Base-by-base conservation (phyloP, 2,888 invertebrate species). In the Tenthredo amoena region DNA sequence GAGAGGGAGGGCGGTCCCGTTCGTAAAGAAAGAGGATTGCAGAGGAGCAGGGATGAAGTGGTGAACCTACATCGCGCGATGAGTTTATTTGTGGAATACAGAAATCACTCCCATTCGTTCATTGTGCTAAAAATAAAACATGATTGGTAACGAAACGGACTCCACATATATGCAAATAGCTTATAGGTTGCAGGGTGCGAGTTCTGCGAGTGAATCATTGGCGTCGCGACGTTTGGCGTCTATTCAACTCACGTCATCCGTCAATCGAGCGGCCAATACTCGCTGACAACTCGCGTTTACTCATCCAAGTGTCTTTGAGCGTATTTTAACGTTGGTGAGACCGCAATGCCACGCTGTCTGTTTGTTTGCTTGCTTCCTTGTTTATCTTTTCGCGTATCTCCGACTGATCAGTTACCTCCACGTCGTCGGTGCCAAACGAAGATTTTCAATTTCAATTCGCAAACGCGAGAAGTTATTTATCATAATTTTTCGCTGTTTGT, bases 341-440 rank as follows among this genome's bases (percentile, higher is more conserved):
- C 62, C 26, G 9, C 62, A 26, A 81, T 62, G 81, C 85, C 85
- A 68, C 50, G 85, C 85, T 21, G 85, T 85, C 85, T 85, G 71
- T 83, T 50, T 84, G 47, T 34, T 72, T 71, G 31, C 40, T 77
- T 85, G 18, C 40, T 77, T 85, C 12, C 34, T 68, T 68, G 68
- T 50, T 77, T 55, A 34, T 77, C 55, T 47, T 77, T 55, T 7
- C n/a, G 6, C 76, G 47, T 76, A 47, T 43, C 26, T 37, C 26
- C 71, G 76, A 26, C 76, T 43, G 76, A 76, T 77, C 77, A 77
- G 50, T 34, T 50, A 77, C 77, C 72, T 50, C 43, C 79, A 15
- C 79, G 18, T 40, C 62, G 65, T 68, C 72, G 21, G 47, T 74
- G 71, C 34, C 50, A 62, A 72, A 15, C 43, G 31, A 71, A 84